Conservation (phyloP, 2,113 vertebrate species). For the Theristicus caerulescens region DNA sequence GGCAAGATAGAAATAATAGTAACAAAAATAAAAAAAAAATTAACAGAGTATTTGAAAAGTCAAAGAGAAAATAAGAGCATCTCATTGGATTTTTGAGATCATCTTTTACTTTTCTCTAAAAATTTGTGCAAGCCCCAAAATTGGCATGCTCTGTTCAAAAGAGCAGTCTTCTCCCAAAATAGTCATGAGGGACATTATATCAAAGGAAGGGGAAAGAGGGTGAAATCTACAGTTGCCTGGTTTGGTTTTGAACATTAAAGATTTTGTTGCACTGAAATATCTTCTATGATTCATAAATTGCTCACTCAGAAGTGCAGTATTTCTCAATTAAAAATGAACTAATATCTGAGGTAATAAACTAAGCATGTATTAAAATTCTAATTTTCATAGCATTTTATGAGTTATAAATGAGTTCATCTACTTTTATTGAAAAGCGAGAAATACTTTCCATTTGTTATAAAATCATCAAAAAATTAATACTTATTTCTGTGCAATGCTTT, state of each 20-base stretch:
- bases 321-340: background rate
- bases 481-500: background rate
- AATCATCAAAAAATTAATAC: background rate
- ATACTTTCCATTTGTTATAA: background rate
- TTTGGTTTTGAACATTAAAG: background rate
- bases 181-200: accelerated
- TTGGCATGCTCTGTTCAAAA: background rate
- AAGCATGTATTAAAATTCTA: background rate
- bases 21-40: too few relatives aligned
- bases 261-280: background rate
- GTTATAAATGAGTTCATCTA: background rate
- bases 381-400: background rate
- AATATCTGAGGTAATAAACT: background rate
- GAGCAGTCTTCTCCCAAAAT: background rate
- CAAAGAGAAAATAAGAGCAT: background rate
- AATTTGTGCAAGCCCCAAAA: background rate
- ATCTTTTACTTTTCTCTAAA: background rate
- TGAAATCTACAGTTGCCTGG: background rate
- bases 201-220: background rate
- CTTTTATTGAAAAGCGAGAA: background rate
- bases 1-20: background rate
- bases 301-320: background rate
- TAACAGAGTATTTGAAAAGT: background rate
- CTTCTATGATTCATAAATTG: background rate
- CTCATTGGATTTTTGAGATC: background rate